Evolutionary conservation across 2,888 invertebrate species (phyloP), one percentile per base, ranked within the genome.

Genomic region (Silvanus unidentatus): DNA sequence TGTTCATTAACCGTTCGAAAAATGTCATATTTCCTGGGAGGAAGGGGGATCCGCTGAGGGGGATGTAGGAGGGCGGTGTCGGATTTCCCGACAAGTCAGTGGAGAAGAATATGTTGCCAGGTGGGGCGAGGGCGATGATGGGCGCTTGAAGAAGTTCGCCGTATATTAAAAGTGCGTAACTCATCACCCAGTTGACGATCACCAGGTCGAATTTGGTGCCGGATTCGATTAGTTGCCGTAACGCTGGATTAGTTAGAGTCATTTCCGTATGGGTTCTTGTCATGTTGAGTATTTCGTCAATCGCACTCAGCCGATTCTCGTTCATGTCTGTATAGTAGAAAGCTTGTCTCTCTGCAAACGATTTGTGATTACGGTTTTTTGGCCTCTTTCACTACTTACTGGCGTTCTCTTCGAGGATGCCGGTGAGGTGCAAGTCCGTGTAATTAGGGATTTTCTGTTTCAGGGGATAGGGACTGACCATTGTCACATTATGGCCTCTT

Each of bases 401-500:
- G 11, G 47, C 16, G 38, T 53, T 49, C 28, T 54, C 53, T 43
- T 54, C 51, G 6, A 48, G 37, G 12, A 58, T 47, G 8, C 52
- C 53, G 27, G 48, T 45, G 3, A 59, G 38, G 47, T 50, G 35
- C 12, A 62, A 45, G 40, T 62, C 57, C 1, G 52, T 54, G 40
- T 59, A 61, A 43, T 63, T 63, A 11, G 53, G 41, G 4, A 54
- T 40, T 3, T 50, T 43, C 30, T 52, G 36, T 29, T 53, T 46
- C 10, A 53, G 40, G 0, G 59, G 55, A 49, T 53, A 61, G 0
- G 62, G 53, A 49, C 60, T 63, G 38, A 78, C 71, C 55, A 79
- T 71, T 16, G 77, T 77, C 42, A 79, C 74, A 48, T 78, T 73
- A 57, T 79, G 77, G 44, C 77, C 73, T 15, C 73, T 68, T 54